These are phyloP conservation scores for Pogonophryne albipinna DNA, from an alignment of 2,797 vertebrate genomes.

Conservation along the genomic window DNA sequence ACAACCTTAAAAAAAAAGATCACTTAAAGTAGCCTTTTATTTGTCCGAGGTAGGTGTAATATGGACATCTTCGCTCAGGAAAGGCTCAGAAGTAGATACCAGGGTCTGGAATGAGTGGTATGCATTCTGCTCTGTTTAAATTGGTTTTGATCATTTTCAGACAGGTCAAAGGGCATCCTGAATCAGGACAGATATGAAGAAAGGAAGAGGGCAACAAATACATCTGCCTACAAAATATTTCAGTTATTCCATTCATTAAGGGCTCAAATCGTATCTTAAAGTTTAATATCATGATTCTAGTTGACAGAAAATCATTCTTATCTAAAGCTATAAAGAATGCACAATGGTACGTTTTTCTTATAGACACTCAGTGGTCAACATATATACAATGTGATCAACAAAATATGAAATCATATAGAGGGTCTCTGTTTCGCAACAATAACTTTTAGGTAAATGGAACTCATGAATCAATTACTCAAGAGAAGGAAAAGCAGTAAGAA, in stretches of 20 bases:
- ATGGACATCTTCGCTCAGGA: slow-evolving; percentile 3
- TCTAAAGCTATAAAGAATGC: neutral
- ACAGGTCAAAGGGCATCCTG: slow-evolving; percentile 52
- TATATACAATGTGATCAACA: neutral
- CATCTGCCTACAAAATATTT: slow-evolving; percentile 33
- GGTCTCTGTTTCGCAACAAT: neutral
- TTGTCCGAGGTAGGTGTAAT: neutral
- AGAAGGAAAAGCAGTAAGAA: neutral
- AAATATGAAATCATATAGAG: neutral
- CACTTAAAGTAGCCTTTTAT: neutral
- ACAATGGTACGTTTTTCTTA: neutral
- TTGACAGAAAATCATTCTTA: neutral
- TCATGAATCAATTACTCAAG: neutral
- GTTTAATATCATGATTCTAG: neutral
- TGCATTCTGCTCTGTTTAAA: slow-evolving; percentile 26
- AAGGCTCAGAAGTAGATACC: slow-evolving; percentile 4
- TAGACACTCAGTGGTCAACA: neutral
- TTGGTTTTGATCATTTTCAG: slow-evolving; percentile 14
- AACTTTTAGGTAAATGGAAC: neutral
- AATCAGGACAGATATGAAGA: slow-evolving; percentile 39
- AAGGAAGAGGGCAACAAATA: slow-evolving; percentile 6
- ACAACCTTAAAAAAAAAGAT: neutral
- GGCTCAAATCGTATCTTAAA: neutral
- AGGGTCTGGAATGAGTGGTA: slow-evolving; percentile 39
- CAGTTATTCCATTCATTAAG: neutral